These are phyloP conservation scores for Asobara japonica DNA, from an alignment of 1,140 invertebrate genomes.

Conservation along the genomic window DNA sequence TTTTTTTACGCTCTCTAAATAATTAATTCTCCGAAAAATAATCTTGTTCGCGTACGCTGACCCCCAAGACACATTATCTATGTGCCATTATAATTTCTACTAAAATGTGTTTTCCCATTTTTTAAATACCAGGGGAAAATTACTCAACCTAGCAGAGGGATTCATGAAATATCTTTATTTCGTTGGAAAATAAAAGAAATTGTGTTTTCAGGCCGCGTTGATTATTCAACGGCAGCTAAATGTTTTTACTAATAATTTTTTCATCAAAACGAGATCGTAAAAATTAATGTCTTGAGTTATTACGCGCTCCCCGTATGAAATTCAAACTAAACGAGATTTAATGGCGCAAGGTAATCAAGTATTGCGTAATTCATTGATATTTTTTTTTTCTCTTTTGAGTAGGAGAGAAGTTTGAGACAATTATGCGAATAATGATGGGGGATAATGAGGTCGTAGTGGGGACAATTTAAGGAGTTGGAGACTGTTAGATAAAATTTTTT, in stretches of 20 bases:
- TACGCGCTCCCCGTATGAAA: not conserved
- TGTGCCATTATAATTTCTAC: too few relatives aligned
- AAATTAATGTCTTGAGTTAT: not conserved
- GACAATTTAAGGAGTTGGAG: not conserved
- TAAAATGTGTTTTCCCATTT: too few relatives aligned
- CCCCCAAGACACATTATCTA: too few relatives aligned
- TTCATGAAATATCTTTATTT: too few relatives aligned
- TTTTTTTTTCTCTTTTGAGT: not conserved
- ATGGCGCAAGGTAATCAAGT: not conserved
- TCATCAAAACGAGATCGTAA: not conserved
- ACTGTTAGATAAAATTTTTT: too few relatives aligned
- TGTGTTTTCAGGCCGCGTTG: not conserved
- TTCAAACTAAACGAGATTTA: not conserved
- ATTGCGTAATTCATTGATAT: not conserved
- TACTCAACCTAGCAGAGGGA: too few relatives aligned
- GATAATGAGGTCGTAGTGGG: not conserved
- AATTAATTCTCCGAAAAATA: too few relatives aligned
- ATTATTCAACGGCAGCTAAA: not conserved
- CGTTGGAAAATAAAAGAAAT: not conserved
- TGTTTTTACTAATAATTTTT: not conserved
- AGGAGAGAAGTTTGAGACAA: not conserved
- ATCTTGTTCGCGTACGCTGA: too few relatives aligned
- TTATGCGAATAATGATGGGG: not conserved
- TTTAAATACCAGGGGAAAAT: too few relatives aligned
- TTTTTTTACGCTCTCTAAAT: too few relatives aligned